A percentile compares a stretch with the other conserved stretches of the same genome.
These are phyloP conservation scores for Centropyge bicolor DNA, from an alignment of 2,797 vertebrate genomes.

Conservation along the genomic window DNA sequence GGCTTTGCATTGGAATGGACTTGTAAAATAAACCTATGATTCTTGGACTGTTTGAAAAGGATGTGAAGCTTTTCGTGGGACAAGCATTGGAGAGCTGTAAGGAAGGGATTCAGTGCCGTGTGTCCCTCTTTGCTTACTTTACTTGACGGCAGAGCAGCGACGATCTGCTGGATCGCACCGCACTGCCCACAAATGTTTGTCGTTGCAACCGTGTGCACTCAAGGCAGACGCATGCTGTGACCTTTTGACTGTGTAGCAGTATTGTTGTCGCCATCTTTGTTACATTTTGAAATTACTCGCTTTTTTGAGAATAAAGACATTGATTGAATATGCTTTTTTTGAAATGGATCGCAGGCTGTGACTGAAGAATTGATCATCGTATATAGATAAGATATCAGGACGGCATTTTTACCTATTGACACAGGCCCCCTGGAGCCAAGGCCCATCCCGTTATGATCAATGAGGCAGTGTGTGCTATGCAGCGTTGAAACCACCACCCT, in stretches of 20 bases:
- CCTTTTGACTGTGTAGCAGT: conserved; percentile 75
- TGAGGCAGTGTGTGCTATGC: conserved; percentile 62
- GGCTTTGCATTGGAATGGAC: conserved; percentile 41
- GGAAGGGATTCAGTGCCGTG: conserved; percentile 54
- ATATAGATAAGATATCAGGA: conserved; percentile 45
- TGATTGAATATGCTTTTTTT: conserved; percentile 51
- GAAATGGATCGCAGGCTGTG: conserved; percentile 59
- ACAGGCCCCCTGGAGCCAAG: conserved; percentile 41
- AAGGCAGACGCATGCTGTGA: conserved; percentile 78
- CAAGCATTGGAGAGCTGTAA: conserved; percentile 40
- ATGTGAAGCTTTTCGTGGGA: conserved; percentile 65
- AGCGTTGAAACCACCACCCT: conserved; percentile 60
- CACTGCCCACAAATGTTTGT: conserved; percentile 69
- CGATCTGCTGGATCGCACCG: conserved; percentile 44
- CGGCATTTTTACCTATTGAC: conserved; percentile 38
- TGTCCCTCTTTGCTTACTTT: conserved; percentile 68
- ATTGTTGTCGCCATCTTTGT: conserved; percentile 73
- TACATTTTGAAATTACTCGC: conserved; percentile 70
- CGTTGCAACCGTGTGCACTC: conserved; percentile 74
- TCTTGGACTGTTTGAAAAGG: conserved; percentile 66
- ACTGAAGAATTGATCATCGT: conserved; percentile 54
- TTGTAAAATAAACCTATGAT: conserved; percentile 42
- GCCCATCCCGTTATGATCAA: conserved; percentile 43
- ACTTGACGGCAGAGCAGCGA: conserved; percentile 74
- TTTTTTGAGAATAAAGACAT: conserved; percentile 64